Base-by-base conservation (phyloP, 1,140 invertebrate species). In the Campoletis sonorensis region DNA sequence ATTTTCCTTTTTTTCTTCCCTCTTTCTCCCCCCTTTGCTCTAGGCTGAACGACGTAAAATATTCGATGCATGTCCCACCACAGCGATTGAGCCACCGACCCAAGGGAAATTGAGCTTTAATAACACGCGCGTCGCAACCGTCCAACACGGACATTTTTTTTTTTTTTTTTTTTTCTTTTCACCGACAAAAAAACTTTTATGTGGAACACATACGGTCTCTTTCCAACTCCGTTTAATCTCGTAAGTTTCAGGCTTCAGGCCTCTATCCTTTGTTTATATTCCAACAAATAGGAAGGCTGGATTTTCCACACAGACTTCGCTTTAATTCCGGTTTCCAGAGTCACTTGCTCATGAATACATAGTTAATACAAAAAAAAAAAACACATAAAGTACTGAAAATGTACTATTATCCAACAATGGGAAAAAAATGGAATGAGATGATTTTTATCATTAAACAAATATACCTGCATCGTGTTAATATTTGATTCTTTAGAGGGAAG, bases 61-160 rank as follows among this genome's bases (percentile, higher is more conserved):
- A 54, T 49, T 30, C 18, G 15, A 23, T 75, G 45, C 33, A 23
- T 8, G 21, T 23, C 37, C 67, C 15, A 70, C 30, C 30, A 70
- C 67, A 21, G 54, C n/a, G 23, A 75, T 75, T 49, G 49, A 30
- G 72, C 72, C 49, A 54, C 45, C 72, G 72, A 75, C 45, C 72
- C 49, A 10, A 54, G 72, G 72, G 49, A 75, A 75, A 75, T 75
- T 54, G 72, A 26, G 23, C 49, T 75, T 26, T 75, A 75, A 75
- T 30, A 27, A 75, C 72, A n/a, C 37, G 49, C 37, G 49, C 26
- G 72, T 30, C 72, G 72, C 49, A 49, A 18, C 49, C 45, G 1
- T 54, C 49, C 7, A 26, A 15, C 72, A 49, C 30, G 40, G 4
- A 16, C 23, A 30, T 26, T 16, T 54, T 54, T 54, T 23, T 75